These are phyloP conservation scores for Sarcophaga carnaria DNA, from an alignment of 2,888 invertebrate species.

Conservation along the genomic window DNA sequence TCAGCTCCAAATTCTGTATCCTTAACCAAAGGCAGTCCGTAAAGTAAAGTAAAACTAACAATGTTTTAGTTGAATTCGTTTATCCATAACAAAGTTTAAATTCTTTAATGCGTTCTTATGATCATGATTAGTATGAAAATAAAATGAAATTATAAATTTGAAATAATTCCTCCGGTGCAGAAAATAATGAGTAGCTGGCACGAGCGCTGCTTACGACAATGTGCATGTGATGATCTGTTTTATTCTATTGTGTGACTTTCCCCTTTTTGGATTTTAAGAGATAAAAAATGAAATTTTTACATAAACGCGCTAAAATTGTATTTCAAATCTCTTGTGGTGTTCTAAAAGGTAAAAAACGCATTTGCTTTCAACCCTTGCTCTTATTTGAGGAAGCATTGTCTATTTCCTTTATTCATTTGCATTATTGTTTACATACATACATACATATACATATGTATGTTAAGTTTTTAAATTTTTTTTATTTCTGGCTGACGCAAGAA, in stretches of 20 bases:
- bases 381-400: neutral
- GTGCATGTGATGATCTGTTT: constrained; percentile 22
- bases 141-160: too few species aligned
- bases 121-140: too few species aligned
- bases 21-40: neutral
- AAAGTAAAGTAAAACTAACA: too few species aligned
- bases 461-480: neutral
- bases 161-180: constrained; percentile 36
- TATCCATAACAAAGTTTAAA: too few species aligned
- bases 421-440: constrained; percentile 71
- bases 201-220: constrained; percentile 70
- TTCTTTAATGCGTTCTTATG: too few species aligned
- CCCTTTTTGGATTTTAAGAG: neutral
- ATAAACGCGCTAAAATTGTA: constrained; percentile 50
- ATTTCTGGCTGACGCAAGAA: neutral
- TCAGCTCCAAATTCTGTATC: constrained; percentile 39
- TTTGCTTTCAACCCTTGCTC: constrained; percentile 64
- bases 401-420: constrained; percentile 75
- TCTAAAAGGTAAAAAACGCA: constrained; percentile 13
- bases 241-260: neutral
- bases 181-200: constrained; percentile 38
- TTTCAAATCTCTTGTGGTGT: constrained; percentile 35
- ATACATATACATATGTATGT: constrained; percentile 10
- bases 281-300: constrained; percentile 7
- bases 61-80: too few species aligned